Conservation (phyloP, 2,888 invertebrate genomes). For the Protonemura montana region DNA sequence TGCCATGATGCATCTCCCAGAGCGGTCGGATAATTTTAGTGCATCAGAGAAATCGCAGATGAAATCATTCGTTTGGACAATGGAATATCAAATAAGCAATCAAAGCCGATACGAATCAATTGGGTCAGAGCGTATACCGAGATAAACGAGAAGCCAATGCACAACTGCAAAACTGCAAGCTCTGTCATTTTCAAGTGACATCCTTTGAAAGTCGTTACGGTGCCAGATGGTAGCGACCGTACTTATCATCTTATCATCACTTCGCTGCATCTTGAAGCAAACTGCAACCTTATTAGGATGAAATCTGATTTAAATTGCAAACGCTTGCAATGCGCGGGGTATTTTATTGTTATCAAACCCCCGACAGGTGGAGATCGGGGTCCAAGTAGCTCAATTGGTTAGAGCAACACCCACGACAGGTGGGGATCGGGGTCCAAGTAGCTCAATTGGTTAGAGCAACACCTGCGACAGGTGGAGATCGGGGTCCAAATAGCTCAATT, state of each 20-base stretch:
- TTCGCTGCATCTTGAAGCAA: not conserved
- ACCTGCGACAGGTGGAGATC: too few relatives aligned
- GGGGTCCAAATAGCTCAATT: too few relatives aligned
- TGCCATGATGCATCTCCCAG: not conserved
- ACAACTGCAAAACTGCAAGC: not conserved
- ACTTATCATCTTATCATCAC: not conserved
- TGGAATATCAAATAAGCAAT: not conserved
- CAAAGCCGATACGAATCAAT: not conserved
- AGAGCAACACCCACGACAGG: too few relatives aligned
- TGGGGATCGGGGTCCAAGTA: too few relatives aligned
- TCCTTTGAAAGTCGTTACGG: not conserved
- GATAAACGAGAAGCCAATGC: not conserved
- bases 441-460: too few relatives aligned
- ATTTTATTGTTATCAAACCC: too few relatives aligned
- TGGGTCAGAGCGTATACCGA: not conserved
- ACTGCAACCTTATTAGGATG: too few relatives aligned
- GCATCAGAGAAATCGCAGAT: not conserved
- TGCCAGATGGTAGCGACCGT: not conserved
- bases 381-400: too few relatives aligned
- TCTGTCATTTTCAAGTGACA: not conserved
- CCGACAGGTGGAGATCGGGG: too few relatives aligned
- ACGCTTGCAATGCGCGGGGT: too few relatives aligned
- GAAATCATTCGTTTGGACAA: not conserved
- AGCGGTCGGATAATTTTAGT: not conserved
- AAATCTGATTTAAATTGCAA: too few relatives aligned